Evolutionary conservation across 1,140 invertebrate species (phyloP).

Genomic region (Dinothrombium tinctorium): DNA sequence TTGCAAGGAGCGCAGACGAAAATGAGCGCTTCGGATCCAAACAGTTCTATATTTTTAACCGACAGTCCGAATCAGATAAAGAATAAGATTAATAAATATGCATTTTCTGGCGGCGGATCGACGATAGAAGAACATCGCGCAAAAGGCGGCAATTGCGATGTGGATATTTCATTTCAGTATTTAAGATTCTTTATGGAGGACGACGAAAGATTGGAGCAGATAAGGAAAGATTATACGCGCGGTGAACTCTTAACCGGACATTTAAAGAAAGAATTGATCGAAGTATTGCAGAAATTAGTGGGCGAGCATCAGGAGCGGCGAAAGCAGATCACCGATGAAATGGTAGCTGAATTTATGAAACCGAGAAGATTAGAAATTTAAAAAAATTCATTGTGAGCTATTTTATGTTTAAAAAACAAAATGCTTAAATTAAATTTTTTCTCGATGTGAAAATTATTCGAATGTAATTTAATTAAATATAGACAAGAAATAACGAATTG

Average conservation of each 20-base stretch:
- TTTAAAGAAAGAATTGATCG: slow-evolving; percentile 72
- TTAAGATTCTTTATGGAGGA: slow-evolving; percentile 86
- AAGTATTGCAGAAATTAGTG: slow-evolving; percentile 42
- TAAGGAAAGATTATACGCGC: slow-evolving; percentile 55
- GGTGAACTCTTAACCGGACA: slow-evolving; percentile 79
- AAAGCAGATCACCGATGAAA: slow-evolving; percentile 58
- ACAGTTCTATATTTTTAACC: slow-evolving; percentile 78
- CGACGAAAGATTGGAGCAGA: slow-evolving; percentile 60
- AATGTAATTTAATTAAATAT: too few species aligned
- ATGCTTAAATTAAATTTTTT: too few species aligned
- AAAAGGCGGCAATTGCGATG: slow-evolving; percentile 66
- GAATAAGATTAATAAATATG: slow-evolving; percentile 95
- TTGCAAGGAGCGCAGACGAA: slow-evolving; percentile 88
- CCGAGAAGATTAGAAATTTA: slow-evolving; percentile 43
- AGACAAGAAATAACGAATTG: too few species aligned
- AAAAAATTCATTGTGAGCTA: too few species aligned
- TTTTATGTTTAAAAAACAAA: too few species aligned
- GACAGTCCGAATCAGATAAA: slow-evolving; percentile 93
- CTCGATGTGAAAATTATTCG: too few species aligned
- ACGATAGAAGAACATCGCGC: slow-evolving; percentile 78
- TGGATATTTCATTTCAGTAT: slow-evolving; percentile 92
- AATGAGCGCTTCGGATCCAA: slow-evolving; percentile 88
- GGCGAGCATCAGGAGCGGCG: slow-evolving; percentile 54
- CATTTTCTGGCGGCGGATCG: slow-evolving; percentile 83
- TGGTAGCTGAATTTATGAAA: slow-evolving; percentile 56